These are phyloP conservation scores for Mycetomoellerius zeteki DNA, from an alignment of 1,140 invertebrate species.

Conservation along the genomic window DNA sequence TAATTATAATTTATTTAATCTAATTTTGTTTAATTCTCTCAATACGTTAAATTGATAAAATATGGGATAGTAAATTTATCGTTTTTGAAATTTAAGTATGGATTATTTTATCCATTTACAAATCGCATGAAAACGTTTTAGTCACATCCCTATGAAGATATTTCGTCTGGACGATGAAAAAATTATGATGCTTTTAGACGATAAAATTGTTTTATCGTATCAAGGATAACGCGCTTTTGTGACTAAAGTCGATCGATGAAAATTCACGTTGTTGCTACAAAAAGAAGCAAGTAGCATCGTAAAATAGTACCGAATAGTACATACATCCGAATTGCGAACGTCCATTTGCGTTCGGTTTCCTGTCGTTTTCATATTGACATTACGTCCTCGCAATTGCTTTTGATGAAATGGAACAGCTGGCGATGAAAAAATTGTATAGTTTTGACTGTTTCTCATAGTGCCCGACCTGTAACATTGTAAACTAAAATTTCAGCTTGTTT, in stretches of 20 bases:
- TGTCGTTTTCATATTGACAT: conserved; percentile 45
- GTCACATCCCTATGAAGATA: not conserved
- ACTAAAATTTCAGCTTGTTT: not conserved
- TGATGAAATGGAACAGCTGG: not conserved
- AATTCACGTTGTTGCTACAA: not conserved
- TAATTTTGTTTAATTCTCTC: not conserved
- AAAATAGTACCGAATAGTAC: conserved; percentile 32
- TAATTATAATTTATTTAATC: not conserved
- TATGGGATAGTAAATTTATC: not conserved
- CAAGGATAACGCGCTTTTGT: not conserved
- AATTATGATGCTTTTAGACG: conserved; percentile 16
- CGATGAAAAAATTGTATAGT: conserved; percentile 26
- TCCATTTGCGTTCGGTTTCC: conserved; percentile 40
- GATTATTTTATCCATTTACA: not conserved
- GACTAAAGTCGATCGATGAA: not conserved
- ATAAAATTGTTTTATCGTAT: not conserved
- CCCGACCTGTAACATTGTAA: no score
- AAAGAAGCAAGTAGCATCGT: conserved; percentile 36
- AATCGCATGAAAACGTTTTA: not conserved
- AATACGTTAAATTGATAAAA: not conserved
- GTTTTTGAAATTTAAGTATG: not conserved
- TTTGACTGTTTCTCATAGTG: not conserved
- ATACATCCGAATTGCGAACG: conserved; percentile 22
- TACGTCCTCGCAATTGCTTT: conserved; percentile 30
- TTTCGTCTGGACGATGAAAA: not conserved